These are phyloP conservation scores for Ormyrus rosae DNA, from an alignment of 2,888 invertebrate species.

Conservation along the genomic window DNA sequence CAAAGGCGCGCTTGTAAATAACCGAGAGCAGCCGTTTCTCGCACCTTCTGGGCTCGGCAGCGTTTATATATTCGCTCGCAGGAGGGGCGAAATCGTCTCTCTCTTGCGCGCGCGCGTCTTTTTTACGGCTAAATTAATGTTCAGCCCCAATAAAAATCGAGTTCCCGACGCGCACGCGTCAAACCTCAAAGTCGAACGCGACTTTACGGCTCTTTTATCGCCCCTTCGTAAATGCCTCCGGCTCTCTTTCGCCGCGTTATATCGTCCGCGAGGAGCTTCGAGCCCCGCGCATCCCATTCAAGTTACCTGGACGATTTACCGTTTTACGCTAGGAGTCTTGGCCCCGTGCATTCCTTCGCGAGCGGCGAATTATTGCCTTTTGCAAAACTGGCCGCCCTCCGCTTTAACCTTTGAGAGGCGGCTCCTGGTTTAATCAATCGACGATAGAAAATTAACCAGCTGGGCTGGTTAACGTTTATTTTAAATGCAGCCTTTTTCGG, in stretches of 20 bases:
- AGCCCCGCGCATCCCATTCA: constrained; percentile 24
- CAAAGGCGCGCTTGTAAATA: constrained; percentile 32
- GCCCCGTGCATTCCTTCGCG: not conserved
- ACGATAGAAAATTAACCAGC: no score
- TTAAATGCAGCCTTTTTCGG: no score
- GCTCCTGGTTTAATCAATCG: no score
- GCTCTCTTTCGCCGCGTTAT: constrained; percentile 19
- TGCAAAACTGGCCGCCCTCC: no score
- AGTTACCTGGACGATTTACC: constrained; percentile 25
- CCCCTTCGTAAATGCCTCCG: constrained; percentile 53
- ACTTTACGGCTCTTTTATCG: constrained; percentile 59
- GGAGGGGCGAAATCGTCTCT: not conserved
- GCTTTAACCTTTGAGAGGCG: no score
- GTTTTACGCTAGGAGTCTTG: not conserved
- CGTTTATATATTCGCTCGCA: not conserved
- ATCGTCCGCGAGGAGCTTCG: not conserved
- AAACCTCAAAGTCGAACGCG: constrained; percentile 55
- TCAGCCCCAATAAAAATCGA: constrained; percentile 62
- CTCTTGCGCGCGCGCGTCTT: not conserved
- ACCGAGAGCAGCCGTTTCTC: constrained; percentile 24
- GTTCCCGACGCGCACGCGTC: constrained; percentile 48
- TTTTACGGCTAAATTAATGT: constrained; percentile 63
- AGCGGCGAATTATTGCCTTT: no score
- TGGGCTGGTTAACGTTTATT: no score
- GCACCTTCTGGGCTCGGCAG: constrained; percentile 12